Evolutionary conservation across 2,888 invertebrate genomes (phyloP).

Genomic region (Drosophila emarginata): DNA sequence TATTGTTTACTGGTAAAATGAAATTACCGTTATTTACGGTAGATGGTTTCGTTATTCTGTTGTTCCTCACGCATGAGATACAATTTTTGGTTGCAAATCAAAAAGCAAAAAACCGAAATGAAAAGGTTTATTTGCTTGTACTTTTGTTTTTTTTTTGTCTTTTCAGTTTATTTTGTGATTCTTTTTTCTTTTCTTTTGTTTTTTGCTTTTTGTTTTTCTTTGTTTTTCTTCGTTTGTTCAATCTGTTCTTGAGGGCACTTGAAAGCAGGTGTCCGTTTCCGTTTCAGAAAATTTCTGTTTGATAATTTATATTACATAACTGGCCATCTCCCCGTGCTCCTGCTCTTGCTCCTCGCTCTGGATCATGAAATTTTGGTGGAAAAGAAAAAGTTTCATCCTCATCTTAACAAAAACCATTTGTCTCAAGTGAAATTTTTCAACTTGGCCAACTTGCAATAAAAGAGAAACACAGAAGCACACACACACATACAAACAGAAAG

Average conservation of each 20-base stretch:
- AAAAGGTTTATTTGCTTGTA: conserved; percentile 51
- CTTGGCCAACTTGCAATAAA: conserved; percentile 12
- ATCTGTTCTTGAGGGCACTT: conserved; percentile 27
- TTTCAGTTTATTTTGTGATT: conserved; percentile 14
- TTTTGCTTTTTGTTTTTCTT: conserved; percentile 12
- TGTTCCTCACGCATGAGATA: conserved; percentile 6
- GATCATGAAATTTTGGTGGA: conserved; percentile 8
- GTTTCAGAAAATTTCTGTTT: conserved; percentile 26
- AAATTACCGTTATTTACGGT: conserved; percentile 40
- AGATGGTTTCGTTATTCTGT: conserved; percentile 15
- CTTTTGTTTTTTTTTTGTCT: conserved; percentile 23
- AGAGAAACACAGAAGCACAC: conserved; percentile 17
- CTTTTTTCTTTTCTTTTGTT: conserved; percentile 7
- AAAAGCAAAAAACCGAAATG: conserved; percentile 15
- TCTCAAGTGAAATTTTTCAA: conserved; percentile 9
- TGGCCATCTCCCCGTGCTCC: conserved; percentile 7
- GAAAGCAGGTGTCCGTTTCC: conserved; percentile 44
- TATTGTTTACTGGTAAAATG: conserved; percentile 13
- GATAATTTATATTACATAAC: conserved; percentile 42
- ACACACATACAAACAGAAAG: neutral
- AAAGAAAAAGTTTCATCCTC: neutral
- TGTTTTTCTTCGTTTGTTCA: conserved; percentile 12
- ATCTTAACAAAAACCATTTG: conserved; percentile 15
- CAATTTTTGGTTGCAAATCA: conserved; percentile 32
- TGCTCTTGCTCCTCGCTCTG: neutral